These are phyloP conservation scores for Perca flavescens DNA, from an alignment of 2,113 vertebrate species.

Conservation along the genomic window DNA sequence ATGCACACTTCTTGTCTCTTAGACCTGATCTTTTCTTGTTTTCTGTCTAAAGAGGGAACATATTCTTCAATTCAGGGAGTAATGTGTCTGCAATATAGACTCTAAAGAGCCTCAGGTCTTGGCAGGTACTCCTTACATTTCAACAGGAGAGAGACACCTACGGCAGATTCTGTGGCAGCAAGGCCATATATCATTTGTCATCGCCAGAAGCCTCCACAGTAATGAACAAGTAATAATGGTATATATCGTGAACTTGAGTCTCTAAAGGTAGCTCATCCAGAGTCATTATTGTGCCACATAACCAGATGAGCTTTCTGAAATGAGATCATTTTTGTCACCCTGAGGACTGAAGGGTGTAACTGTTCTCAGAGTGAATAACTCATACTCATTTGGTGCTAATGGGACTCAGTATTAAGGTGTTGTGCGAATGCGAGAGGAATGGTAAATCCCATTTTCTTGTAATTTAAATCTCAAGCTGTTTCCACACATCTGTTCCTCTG, in stretches of 20 bases:
- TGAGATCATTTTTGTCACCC: conserved; percentile 74
- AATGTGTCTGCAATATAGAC: conserved; percentile 64
- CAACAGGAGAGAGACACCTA: conserved; percentile 58
- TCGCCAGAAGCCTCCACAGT: conserved; percentile 59
- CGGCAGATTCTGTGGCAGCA: conserved; percentile 46
- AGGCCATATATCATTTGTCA: conserved; percentile 72
- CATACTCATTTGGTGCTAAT: conserved; percentile 74
- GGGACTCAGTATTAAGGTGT: conserved; percentile 71
- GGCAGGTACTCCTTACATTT: conserved; percentile 69
- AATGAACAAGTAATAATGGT: conserved; percentile 79
- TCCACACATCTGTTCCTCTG: conserved; percentile 69
- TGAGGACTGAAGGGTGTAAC: conserved; percentile 68
- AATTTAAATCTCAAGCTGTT: conserved; percentile 75
- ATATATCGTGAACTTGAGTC: conserved; percentile 69
- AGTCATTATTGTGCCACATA: conserved; percentile 75
- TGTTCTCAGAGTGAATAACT: conserved; percentile 68
- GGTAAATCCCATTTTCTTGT: conserved; percentile 67
- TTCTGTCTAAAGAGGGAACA: conserved; percentile 57
- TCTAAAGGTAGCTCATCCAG: conserved; percentile 73
- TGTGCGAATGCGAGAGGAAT: conserved; percentile 61
- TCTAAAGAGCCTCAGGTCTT: conserved; percentile 59
- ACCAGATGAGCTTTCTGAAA: conserved; percentile 76
- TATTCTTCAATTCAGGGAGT: conserved; percentile 59
- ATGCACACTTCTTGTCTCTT: conserved; percentile 70
- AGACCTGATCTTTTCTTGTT: conserved; percentile 51